These are phyloP conservation scores for Columba janthina DNA, from an alignment of 2,113 vertebrate genomes.

Conservation along the genomic window DNA sequence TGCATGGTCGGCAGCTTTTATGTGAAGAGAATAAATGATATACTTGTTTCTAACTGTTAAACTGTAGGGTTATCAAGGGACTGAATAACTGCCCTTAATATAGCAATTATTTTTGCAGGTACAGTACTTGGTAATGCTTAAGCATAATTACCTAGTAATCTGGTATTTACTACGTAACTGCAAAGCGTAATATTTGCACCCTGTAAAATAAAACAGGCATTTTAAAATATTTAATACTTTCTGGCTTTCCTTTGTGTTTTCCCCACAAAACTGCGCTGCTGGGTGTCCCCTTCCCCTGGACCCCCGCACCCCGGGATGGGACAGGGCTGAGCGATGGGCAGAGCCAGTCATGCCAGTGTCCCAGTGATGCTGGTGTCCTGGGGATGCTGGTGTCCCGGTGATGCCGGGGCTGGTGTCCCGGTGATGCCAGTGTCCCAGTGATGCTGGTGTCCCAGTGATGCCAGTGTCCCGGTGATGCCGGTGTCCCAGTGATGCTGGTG, in stretches of 20 bases:
- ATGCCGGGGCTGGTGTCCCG: too few species aligned
- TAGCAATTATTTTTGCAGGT: conserved; percentile 57
- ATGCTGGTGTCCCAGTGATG: too few species aligned
- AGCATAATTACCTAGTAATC: conserved; percentile 52
- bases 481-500: too few species aligned
- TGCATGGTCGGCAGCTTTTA: conserved; percentile 25
- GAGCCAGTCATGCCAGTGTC: neutral
- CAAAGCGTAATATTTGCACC: conserved; percentile 42
- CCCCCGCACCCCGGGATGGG: neutral
- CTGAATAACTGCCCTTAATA: conserved; percentile 48
- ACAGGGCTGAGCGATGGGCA: neutral
- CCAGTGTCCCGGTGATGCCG: too few species aligned
- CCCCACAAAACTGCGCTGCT: neutral
- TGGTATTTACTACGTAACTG: conserved; percentile 39
- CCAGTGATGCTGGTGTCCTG: too few species aligned
- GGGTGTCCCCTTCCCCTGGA: neutral
- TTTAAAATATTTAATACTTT: neutral
- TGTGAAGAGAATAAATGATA: conserved; percentile 55
- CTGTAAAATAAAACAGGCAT: conserved; percentile 39
- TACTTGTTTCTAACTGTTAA: conserved; percentile 50
- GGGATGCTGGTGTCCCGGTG: too few species aligned
- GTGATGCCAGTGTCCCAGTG: too few species aligned
- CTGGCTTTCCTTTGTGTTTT: neutral
- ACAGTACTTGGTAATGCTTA: conserved; percentile 2
- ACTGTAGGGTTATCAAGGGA: conserved; percentile 60